A percentile compares a stretch with the other conserved stretches of the same genome.
phyloP scores from a whole-genome alignment of 2,113 vertebrate genomes.

The Bothrops jararaca region DNA sequence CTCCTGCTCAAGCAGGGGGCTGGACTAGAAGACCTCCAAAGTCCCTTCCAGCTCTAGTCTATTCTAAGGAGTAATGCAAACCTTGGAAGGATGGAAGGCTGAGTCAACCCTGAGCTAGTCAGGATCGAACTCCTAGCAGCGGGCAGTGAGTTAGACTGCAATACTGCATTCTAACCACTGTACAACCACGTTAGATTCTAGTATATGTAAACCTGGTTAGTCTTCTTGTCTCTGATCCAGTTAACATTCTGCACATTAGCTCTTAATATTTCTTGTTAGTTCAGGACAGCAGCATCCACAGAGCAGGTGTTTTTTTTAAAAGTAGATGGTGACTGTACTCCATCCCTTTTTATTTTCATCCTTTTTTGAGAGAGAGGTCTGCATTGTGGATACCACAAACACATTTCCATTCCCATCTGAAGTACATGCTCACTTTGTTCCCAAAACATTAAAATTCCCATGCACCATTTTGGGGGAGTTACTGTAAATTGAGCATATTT shows the following conservation, averaged over 20 bases:
- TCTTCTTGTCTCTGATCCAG: not conserved
- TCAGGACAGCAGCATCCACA: not conserved
- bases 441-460: not conserved
- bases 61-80: too few species aligned
- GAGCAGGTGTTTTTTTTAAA: not conserved
- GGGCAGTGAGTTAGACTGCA: too few species aligned
- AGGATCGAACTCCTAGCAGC: too few species aligned
- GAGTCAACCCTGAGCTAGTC: too few species aligned
- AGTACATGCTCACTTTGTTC: not conserved
- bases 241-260: not conserved
- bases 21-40: too few species aligned
- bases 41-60: too few species aligned
- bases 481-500: not conserved
- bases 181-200: not conserved
- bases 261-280: not conserved
- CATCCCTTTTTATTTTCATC: not conserved
- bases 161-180: too few species aligned
- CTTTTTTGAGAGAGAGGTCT: not conserved
- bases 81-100: too few species aligned
- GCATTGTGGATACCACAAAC: not conserved
- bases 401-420: not conserved
- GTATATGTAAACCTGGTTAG: not conserved
- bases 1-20: too few species aligned
- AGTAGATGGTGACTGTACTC: not conserved
- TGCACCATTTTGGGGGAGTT: not conserved